These are phyloP conservation scores for Neoscelio sp. DNA, from an alignment of 2,888 invertebrate genomes.

Conservation along the genomic window DNA sequence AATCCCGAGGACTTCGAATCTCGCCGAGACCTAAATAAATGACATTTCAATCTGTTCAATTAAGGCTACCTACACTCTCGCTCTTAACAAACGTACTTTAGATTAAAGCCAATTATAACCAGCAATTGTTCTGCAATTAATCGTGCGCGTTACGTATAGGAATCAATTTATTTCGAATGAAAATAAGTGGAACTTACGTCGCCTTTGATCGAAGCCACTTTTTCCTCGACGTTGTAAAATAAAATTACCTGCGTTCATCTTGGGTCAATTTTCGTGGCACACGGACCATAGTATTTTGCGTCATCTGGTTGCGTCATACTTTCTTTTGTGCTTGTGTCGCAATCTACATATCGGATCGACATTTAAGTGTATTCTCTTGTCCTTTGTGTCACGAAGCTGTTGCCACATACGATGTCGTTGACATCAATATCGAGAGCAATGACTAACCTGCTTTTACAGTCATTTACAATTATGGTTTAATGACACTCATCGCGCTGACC, in stretches of 20 bases:
- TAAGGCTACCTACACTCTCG: conserved; percentile 31
- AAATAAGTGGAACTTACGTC: no score
- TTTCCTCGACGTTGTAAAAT: no score
- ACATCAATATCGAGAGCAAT: conserved; percentile 63
- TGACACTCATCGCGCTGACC: conserved; percentile 55
- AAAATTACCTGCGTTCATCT: no score
- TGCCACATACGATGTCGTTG: conserved; percentile 61
- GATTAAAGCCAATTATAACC: conserved; percentile 18
- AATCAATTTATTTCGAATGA: no score
- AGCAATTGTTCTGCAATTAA: conserved; percentile 29
- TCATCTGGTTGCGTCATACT: conserved; percentile 52
- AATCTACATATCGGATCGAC: conserved; percentile 55
- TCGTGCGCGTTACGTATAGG: not conserved
- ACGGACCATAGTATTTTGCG: conserved; percentile 26
- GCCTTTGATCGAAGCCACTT: no score
- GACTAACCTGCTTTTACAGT: conserved; percentile 62
- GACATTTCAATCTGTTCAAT: conserved; percentile 21
- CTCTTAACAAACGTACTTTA: conserved; percentile 10
- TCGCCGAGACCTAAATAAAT: conserved; percentile 26
- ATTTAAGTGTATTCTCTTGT: conserved; percentile 48
- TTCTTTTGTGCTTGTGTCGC: conserved; percentile 48
- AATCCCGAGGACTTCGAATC: no score
- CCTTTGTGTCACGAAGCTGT: conserved; percentile 42
- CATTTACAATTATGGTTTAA: conserved; percentile 64
- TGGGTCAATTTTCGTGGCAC: no score